Base-by-base conservation (phyloP, 1,140 invertebrate species). In the Bombus haemorrhoidalis region DNA sequence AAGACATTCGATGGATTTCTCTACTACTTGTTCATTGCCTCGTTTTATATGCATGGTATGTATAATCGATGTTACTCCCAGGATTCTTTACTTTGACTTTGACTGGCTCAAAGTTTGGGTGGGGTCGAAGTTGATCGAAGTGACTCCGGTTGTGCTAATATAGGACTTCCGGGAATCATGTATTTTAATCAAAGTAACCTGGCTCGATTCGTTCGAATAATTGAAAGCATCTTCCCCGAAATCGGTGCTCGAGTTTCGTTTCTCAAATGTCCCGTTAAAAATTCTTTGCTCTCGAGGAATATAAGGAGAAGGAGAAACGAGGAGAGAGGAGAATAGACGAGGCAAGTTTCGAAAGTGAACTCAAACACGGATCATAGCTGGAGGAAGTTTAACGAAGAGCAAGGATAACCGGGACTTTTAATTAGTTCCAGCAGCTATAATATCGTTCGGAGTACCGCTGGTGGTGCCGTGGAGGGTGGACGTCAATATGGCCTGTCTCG, bases 381-480 rank as follows among this genome's bases (percentile, higher is more conserved):
- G 37, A 28, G 68, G 57, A 85, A 80, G 76, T 85, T 85, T 80
- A 85, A 85, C 83, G 77, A 85, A 85, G 77, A 85, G 83, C 83
- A 59, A 81, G 71, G 47, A 68, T 86, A 86, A 89, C 88, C 43
- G 69, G 57, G 76, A 69, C 71, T 77, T 84, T 89, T 86, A 89
- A 90, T 92, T 91, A 97, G 96, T 96, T 88, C 96, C 96, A 87
- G 96, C 96, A 37, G 95, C 96, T 18, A 96, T 97, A 75, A 95
- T 96, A 77, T 96, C 96, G 32, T 97, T 96, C 87, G 96, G 96
- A 47, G 93, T 95, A 86, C 93, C 93, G 4, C 87, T 96, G 32
- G 92, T 95, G 66, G 95, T 96, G 32, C 95, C 95, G 59, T 96
- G 96, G 95, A 94, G 95, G 84, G 93, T 96, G 25, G 95, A 96